Conservation (phyloP, 2,888 invertebrate species). For the Trachelus troglodyta region DNA sequence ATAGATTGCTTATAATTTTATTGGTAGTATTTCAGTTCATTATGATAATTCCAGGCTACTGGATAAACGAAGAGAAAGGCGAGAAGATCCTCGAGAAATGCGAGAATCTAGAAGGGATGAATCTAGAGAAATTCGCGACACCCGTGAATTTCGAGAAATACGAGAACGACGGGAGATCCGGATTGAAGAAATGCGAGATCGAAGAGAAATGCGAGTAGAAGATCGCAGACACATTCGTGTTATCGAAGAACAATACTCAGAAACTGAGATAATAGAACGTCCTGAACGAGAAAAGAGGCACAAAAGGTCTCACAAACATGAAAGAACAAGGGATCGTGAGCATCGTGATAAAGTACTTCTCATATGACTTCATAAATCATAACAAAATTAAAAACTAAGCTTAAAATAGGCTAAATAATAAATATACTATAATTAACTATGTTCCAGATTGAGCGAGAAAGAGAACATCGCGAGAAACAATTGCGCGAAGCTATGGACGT, state of each 20-base stretch:
- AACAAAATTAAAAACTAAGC: not conserved
- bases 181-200: conserved; percentile 57
- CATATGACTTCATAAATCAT: not conserved
- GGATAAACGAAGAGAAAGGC: conserved; percentile 60
- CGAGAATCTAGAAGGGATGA: conserved; percentile 56
- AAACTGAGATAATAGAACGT: conserved; percentile 49
- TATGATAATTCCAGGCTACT: conserved; percentile 50
- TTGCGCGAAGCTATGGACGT: conserved; percentile 55
- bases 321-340: conserved; percentile 69
- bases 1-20: not conserved
- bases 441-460: conserved; percentile 45
- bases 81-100: conserved; percentile 57
- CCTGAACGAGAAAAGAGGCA: conserved; percentile 55
- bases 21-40: conserved; percentile 14
- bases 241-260: conserved; percentile 52
- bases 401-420: not conserved
- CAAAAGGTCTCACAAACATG: conserved; percentile 69
- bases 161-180: conserved; percentile 55
- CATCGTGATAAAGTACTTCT: conserved; percentile 40
- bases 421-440: not conserved
- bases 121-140: conserved; percentile 21
- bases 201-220: conserved; percentile 52
- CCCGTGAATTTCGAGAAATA: conserved; percentile 37
- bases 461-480: conserved; percentile 57
- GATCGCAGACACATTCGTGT: conserved; percentile 51